A percentile compares a stretch with the other conserved stretches of the same genome.
Conservation (phyloP, 1,140 invertebrate species). For the Gryon sp. region DNA sequence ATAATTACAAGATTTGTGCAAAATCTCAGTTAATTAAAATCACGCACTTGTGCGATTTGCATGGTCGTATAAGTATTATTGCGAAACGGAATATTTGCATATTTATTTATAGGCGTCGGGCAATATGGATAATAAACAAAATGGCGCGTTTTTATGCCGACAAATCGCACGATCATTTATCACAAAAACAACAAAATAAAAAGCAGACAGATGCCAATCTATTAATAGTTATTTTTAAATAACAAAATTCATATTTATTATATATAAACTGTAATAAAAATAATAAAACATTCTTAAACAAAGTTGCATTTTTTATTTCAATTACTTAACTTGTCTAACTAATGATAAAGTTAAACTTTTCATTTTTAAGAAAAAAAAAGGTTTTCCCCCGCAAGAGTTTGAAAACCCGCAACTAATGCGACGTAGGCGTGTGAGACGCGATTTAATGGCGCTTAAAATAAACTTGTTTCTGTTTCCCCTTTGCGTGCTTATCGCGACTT, state of each 20-base stretch:
- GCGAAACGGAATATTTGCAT: conserved; percentile 50
- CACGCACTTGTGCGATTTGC: conserved; percentile 33
- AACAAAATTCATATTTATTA: no score
- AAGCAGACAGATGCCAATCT: background rate
- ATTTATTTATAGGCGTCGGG: conserved; percentile 43
- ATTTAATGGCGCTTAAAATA: conserved; percentile 38
- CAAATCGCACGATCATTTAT: background rate
- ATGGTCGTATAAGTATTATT: conserved; percentile 42
- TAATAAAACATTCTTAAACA: background rate
- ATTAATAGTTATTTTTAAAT: background rate
- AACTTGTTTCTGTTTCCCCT: conserved; percentile 28
- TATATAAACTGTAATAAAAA: background rate
- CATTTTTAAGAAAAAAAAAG: background rate
- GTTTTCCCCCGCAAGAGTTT: background rate
- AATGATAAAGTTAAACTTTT: no score
- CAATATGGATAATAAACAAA: conserved; percentile 33
- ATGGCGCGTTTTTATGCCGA: conserved; percentile 22
- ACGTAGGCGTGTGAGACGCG: conserved; percentile 11
- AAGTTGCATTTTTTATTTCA: no score
- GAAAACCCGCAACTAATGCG: conserved; percentile 1
- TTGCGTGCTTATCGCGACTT: conserved; percentile 11
- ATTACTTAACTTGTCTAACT: no score
- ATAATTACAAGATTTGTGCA: no score
- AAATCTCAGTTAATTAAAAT: conserved; percentile 26
- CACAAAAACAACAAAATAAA: background rate